These are phyloP conservation scores for Heterodera schachtii DNA, from an alignment of 1,140 invertebrate species.

Conservation along the genomic window DNA sequence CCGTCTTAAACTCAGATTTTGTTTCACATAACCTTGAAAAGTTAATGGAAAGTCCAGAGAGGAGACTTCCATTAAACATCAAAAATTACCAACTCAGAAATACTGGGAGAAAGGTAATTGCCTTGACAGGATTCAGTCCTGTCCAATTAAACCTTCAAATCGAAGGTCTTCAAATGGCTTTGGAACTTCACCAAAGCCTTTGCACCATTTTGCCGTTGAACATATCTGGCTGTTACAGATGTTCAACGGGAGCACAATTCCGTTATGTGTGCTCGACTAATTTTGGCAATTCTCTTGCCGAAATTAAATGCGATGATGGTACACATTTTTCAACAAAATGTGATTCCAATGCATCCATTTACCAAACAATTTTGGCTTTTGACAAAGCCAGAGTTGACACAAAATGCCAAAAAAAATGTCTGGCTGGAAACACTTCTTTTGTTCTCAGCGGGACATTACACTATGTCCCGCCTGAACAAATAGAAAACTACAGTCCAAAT, in stretches of 20 bases:
- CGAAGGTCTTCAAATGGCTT: background rate
- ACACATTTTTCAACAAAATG: background rate
- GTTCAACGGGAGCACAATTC: slow-evolving; percentile 7
- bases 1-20: background rate
- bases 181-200: background rate
- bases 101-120: background rate
- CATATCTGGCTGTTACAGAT: background rate
- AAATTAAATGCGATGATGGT: slow-evolving; percentile 11
- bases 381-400: too few species aligned
- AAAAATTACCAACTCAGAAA: background rate
- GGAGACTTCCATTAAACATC: background rate
- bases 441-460: too few species aligned
- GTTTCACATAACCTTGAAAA: background rate
- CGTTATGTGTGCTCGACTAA: background rate
- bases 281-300: background rate
- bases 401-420: too few species aligned
- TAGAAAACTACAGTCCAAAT: too few species aligned
- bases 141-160: slow-evolving; percentile 3
- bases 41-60: background rate
- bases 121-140: background rate
- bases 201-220: background rate
- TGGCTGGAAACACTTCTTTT: too few species aligned
- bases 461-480: too few species aligned
- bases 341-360: background rate
- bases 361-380: too few species aligned